A percentile compares a stretch with the other conserved stretches of the same genome.
These are phyloP conservation scores for Corythucha ciliata DNA, from an alignment of 2,888 invertebrate genomes.

Conservation along the genomic window DNA sequence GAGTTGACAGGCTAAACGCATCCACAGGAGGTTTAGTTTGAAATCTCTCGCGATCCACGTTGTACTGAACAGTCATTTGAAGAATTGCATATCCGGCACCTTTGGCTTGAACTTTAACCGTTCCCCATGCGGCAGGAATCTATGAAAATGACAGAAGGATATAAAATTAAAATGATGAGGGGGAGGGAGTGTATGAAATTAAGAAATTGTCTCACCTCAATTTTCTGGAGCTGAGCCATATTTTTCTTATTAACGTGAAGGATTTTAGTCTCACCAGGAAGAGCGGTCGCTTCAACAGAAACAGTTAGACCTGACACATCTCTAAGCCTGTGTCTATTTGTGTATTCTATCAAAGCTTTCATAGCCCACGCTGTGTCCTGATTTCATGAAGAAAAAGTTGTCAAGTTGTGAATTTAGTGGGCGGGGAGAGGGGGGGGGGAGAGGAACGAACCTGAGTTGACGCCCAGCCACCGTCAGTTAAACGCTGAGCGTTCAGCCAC, in stretches of 20 bases:
- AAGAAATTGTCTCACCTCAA: conserved; percentile 50
- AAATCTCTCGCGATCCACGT: conserved; percentile 74
- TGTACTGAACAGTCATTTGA: conserved; percentile 87
- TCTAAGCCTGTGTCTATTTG: conserved; percentile 70
- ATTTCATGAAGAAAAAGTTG: neutral
- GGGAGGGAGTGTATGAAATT: neutral
- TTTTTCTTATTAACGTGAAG: conserved; percentile 66
- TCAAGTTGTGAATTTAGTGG: neutral
- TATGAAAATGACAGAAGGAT: conserved; percentile 41
- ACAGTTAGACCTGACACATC: conserved; percentile 72
- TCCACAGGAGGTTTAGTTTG: conserved; percentile 72
- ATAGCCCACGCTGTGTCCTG: conserved; percentile 79
- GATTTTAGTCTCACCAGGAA: conserved; percentile 55
- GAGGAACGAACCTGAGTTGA: conserved; percentile 69
- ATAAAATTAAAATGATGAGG: neutral
- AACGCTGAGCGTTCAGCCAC: conserved; percentile 80
- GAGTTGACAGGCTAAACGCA: conserved; percentile 69
- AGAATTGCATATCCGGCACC: conserved; percentile 91
- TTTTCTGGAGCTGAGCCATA: conserved; percentile 64
- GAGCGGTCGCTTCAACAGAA: conserved; percentile 74
- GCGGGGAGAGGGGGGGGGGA: neutral
- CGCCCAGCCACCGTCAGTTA: conserved; percentile 81
- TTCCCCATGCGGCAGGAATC: conserved; percentile 91
- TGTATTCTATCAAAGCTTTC: conserved; percentile 82
- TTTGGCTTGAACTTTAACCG: conserved; percentile 81